Base-by-base conservation (phyloP, 2,797 vertebrate genomes). In the Delichon dasypus region DNA sequence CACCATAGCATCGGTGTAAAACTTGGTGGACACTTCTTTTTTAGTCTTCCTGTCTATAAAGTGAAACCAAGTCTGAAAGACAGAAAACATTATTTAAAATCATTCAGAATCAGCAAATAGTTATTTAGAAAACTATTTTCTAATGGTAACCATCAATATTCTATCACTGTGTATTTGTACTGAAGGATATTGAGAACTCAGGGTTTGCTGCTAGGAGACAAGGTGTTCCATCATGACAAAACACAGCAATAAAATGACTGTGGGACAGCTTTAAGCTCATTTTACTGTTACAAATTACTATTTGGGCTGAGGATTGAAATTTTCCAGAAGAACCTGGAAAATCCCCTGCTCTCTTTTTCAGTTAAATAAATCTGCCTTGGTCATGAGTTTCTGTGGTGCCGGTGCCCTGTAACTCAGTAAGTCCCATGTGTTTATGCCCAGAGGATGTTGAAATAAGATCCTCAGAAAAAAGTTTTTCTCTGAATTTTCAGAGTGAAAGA, bases 21-120 rank as follows among this genome's bases (percentile, higher is more conserved):
- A 99, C 78, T 97, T 98, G 22, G 93, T 97, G 40, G 95, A 87
- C 32, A 98, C 25, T 1, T 96, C 95, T 74, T 98, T 98, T 54
- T 98, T 98, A 2, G 99, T 99, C 80, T 92, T 98, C 72, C 40
- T 98, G 97, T 99, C 95, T 45, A 99, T 77, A 64, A 99, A 81
- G 88, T 99, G 99, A 93, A 99, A 98, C 86, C 98, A 94, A 3
- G 99, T 99, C 99, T 99, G 97, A 85, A 96, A 97, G 87, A 95
- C 5, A 89, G 34, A 57, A 91, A 91, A 85, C 16, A 13, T 79
- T 84, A 53, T 66, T 81, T 66, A 36, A 71, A 82, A 40, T 10
- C 2, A 3, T 74, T 89, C 71, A 60, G 5, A 48, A 66, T 25
- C 57, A 94, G 25, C 48, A 79, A 92, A 70, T 3, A 67, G 26